Evolutionary conservation across 37 sponge, comb jelly and placozoan species (phyloP), one percentile per base, ranked within the genome.

Genomic region (Ianthella basta): DNA sequence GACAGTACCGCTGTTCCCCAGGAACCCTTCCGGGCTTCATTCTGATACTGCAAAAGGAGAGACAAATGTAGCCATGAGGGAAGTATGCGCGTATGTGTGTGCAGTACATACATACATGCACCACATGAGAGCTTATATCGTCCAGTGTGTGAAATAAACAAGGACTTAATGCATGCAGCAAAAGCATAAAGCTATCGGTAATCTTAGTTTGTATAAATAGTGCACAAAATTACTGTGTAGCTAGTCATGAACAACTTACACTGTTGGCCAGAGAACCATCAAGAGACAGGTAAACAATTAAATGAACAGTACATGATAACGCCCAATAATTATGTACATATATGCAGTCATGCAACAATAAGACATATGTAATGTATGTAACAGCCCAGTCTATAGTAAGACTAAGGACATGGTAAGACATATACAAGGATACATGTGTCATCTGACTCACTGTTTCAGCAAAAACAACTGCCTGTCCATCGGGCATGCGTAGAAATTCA

Each of bases 391-490:
- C n/a, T n/a, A n/a, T n/a, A n/a, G n/a, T n/a, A n/a, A n/a, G n/a
- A n/a, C n/a, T n/a, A n/a, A n/a, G n/a, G n/a, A n/a, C n/a, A n/a
- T n/a, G n/a, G 8, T 44, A 44, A 44, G 34, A 4, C 10, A 1
- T n/a, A 18, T n/a, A 30, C 70, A 69, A 2, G 3, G 4, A 61
- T 61, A 61, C 70, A 69, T 32, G 27, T 18, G 34, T 30, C 70
- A 55, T 38, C 40, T 29, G 33, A 84, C 92, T 80, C 36, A 94
- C 95, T 36, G 97, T 94, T 80, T 98, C 99, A 72, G 99, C 99
- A 87, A 91, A 96, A 30, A 92, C 89, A 18, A 95, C 90, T 15
- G 94, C 79, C 54, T 88, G 85, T n/a, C 98, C 98, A 60, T 86
- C 91, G 32, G 84, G 65, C 25, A 67, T 80, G 13, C 73, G 24